Evolutionary conservation across 2,888 invertebrate species (phyloP).

Genomic region (Platycheirus albimanus): DNA sequence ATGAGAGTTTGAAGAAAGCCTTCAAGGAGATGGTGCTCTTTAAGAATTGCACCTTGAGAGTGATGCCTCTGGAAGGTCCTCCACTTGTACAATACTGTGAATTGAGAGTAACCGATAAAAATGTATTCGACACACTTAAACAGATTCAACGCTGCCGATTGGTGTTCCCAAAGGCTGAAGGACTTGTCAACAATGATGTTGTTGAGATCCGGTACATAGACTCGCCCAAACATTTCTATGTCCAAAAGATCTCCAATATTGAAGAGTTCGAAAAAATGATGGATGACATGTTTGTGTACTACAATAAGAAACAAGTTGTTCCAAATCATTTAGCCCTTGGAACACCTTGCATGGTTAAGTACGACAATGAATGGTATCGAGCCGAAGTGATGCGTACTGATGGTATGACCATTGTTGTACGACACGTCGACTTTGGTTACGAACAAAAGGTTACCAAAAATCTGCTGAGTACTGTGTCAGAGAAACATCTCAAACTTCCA

Average conservation of each 20-base stretch:
- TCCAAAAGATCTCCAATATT: slow-evolving; percentile 87
- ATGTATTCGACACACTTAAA: slow-evolving; percentile 78
- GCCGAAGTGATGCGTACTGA: slow-evolving; percentile 88
- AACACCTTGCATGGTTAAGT: slow-evolving; percentile 91
- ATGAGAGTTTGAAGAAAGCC: slow-evolving; percentile 86
- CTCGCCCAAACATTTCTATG: slow-evolving; percentile 88
- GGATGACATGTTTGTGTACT: slow-evolving; percentile 86
- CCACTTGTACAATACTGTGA: slow-evolving; percentile 90
- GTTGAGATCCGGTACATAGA: slow-evolving; percentile 82
- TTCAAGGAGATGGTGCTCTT: slow-evolving; percentile 88
- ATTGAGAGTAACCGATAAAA: slow-evolving; percentile 84
- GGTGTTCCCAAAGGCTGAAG: slow-evolving; percentile 79
- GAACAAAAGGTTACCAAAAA: slow-evolving; percentile 88
- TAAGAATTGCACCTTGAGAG: slow-evolving; percentile 86
- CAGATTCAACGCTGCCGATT: slow-evolving; percentile 79
- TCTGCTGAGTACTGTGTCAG: slow-evolving; percentile 86
- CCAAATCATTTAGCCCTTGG: slow-evolving; percentile 84
- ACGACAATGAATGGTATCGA: slow-evolving; percentile 94
- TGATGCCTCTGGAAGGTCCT: slow-evolving; percentile 87
- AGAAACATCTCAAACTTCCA: slow-evolving; percentile 86
- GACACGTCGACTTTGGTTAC: slow-evolving; percentile 98
- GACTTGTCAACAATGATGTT: slow-evolving; percentile 78
- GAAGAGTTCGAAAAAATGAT: slow-evolving; percentile 86
- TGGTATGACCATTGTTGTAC: slow-evolving; percentile 86
- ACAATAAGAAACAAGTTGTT: slow-evolving; percentile 84